Percentiles rank a stretch among this genome's conserved stretches.
Conservation (phyloP, 2,113 vertebrate species). For the Indri indri region DNA sequence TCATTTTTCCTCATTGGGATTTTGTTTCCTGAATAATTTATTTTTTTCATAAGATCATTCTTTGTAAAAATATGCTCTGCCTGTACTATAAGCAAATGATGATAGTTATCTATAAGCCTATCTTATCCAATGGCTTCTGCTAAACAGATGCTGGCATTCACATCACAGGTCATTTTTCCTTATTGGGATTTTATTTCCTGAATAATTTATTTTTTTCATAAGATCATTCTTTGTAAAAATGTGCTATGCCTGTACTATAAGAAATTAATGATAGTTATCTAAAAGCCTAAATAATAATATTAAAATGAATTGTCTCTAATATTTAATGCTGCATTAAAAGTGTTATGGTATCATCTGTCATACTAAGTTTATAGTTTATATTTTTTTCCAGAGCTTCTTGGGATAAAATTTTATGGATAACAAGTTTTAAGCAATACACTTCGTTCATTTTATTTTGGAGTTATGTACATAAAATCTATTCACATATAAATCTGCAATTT, state of each 20-base stretch:
- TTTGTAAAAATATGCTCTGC: conserved; percentile 52
- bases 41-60: conserved; percentile 35
- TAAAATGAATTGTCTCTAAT: conserved; percentile 51
- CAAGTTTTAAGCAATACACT: not conserved
- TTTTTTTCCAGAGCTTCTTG: not conserved
- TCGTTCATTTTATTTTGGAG: not conserved
- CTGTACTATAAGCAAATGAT: not conserved
- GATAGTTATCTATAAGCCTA: conserved; percentile 1
- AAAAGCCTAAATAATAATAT: not conserved
- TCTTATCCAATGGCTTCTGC: not conserved
- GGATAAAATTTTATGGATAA: not conserved
- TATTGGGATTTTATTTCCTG: conserved; percentile 52
- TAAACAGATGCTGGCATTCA: not conserved
- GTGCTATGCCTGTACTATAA: not conserved
- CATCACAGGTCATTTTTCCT: not conserved
- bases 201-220: conserved; percentile 51
- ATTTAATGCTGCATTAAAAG: not conserved
- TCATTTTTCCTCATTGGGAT: conserved; percentile 39
- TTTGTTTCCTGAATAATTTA: conserved; percentile 60
- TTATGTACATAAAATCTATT: not conserved
- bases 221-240: conserved; percentile 53
- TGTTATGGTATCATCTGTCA: conserved; percentile 41
- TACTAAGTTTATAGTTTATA: not conserved
- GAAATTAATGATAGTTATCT: not conserved
- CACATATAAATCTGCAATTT: not conserved